Percentiles rank a stretch among this genome's conserved stretches.
Evolutionary conservation across 2,113 vertebrate species (phyloP).

Genomic region (Melospiza melodia): DNA sequence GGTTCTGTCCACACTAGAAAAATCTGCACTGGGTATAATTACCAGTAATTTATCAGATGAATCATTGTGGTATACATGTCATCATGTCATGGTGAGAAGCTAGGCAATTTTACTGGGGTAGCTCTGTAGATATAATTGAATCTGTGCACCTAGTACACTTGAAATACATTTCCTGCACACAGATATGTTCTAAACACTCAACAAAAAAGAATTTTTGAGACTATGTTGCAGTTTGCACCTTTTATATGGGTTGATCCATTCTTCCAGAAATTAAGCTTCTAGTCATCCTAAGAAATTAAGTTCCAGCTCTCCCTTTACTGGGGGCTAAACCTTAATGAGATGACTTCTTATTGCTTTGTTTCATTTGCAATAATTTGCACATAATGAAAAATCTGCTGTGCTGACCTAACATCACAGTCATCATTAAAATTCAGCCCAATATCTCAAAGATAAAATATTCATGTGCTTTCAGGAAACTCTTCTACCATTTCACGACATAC

Average conservation of each 20-base stretch:
- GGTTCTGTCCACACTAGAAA: conserved; percentile 21
- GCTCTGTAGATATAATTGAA: not conserved
- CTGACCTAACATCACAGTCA: not conserved
- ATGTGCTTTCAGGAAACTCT: not conserved
- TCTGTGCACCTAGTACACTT: not conserved
- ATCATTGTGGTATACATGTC: not conserved
- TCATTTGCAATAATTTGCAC: not conserved
- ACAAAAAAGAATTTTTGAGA: not conserved
- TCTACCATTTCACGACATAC: not conserved
- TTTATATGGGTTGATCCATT: not conserved
- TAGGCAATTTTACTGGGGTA: not conserved
- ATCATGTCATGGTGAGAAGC: conserved; percentile 14
- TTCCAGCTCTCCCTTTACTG: not conserved
- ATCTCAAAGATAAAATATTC: not conserved
- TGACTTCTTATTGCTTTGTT: not conserved
- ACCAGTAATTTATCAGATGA: conserved; percentile 45
- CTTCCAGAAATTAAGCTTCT: not conserved
- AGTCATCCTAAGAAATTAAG: not conserved
- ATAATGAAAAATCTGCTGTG: not conserved
- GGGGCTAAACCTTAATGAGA: not conserved
- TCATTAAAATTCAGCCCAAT: not conserved
- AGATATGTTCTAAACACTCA: not conserved
- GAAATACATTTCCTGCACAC: not conserved
- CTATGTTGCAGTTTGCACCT: not conserved
- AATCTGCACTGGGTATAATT: conserved; percentile 27